Percentiles rank a stretch among this genome's conserved stretches.
Conservation (phyloP, 2,888 invertebrate species). For the Nycteola revayana region DNA sequence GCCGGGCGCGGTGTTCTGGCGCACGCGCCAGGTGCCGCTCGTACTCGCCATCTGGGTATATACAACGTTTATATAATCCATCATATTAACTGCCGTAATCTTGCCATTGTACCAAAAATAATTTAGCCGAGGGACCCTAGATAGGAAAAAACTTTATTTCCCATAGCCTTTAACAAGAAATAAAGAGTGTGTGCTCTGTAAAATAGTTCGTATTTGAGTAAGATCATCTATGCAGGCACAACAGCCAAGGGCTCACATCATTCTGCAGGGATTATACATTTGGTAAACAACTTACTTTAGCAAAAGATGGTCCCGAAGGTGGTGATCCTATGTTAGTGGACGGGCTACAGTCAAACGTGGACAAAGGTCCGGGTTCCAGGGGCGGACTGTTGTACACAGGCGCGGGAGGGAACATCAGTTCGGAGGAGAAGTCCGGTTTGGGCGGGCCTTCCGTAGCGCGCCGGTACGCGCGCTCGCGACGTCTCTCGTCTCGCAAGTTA, state of each 20-base stretch:
- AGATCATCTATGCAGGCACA: too few relatives aligned
- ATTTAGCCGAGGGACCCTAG: too few relatives aligned
- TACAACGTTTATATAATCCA: too few relatives aligned
- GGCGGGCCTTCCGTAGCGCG: conserved; percentile 86
- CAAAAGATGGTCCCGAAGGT: conserved; percentile 67
- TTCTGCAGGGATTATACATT: too few relatives aligned
- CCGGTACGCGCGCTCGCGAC: conserved; percentile 89
- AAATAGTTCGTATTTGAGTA: neutral
- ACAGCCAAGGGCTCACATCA: too few relatives aligned
- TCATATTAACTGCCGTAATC: too few relatives aligned
- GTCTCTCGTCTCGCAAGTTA: conserved; percentile 88
- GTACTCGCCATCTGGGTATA: conserved; percentile 79
- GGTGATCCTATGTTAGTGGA: conserved; percentile 45
- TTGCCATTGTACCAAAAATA: too few relatives aligned
- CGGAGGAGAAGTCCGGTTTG: conserved; percentile 83
- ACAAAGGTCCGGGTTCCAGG: conserved; percentile 31
- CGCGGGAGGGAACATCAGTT: conserved; percentile 59
- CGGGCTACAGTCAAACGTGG: conserved; percentile 28
- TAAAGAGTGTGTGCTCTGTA: neutral
- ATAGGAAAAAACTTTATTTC: neutral
- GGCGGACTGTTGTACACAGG: conserved; percentile 41
- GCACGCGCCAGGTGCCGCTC: conserved; percentile 79
- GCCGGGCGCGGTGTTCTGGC: conserved; percentile 60
- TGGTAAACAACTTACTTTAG: conserved; percentile 56
- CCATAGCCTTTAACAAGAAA: neutral